A percentile compares a stretch with the other conserved stretches of the same genome.
These are phyloP conservation scores for Eurytoma adleriae DNA, from an alignment of 2,888 invertebrate genomes.

Conservation along the genomic window DNA sequence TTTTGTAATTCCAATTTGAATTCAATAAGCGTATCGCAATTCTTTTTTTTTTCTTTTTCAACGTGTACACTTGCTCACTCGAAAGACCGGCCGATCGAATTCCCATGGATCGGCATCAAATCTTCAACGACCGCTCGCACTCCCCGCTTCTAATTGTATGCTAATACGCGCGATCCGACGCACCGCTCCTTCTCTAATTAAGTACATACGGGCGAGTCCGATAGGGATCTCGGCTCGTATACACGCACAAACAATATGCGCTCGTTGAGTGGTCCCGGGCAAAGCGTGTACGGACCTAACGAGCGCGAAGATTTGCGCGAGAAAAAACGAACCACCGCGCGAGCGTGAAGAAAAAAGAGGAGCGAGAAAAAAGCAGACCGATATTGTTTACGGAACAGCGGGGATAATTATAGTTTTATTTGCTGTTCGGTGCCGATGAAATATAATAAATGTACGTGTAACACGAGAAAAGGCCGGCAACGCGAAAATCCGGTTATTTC, in stretches of 20 bases:
- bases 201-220: conserved; percentile 46
- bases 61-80: too few relatives aligned
- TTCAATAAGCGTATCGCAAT: neutral
- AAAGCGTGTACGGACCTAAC: conserved; percentile 19
- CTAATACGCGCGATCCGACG: conserved; percentile 58
- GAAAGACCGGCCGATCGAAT: too few relatives aligned
- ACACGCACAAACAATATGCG: neutral
- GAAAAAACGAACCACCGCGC: neutral
- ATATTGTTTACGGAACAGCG: neutral
- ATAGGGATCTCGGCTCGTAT: conserved; percentile 39
- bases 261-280: neutral
- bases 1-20: conserved; percentile 12
- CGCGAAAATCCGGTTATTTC: neutral
- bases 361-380: neutral
- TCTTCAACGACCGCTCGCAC: neutral
- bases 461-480: neutral
- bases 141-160: conserved; percentile 61
- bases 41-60: too few relatives aligned
- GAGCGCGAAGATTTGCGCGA: conserved; percentile 35
- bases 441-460: neutral
- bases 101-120: too few relatives aligned
- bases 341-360: neutral
- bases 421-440: neutral
- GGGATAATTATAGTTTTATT: too few relatives aligned
- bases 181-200: conserved; percentile 59